A percentile compares a stretch with the other conserved stretches of the same genome.
These are phyloP conservation scores for Caloenas nicobarica DNA, from an alignment of 2,113 vertebrate genomes.

Conservation along the genomic window DNA sequence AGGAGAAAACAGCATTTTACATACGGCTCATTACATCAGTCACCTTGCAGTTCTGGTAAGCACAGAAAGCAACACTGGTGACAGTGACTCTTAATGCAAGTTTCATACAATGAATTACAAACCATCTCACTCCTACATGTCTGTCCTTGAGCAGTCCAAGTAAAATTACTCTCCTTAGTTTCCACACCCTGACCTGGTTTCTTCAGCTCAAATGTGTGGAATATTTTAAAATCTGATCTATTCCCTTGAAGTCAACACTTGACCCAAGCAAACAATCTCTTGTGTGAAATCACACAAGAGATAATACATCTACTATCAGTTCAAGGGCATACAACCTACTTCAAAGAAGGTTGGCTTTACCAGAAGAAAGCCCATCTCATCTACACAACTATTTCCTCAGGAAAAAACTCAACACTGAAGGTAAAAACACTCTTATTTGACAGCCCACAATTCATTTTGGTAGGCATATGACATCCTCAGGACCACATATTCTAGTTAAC, in stretches of 20 bases:
- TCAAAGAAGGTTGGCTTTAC: neutral
- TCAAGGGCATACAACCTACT: neutral
- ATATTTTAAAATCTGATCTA: neutral
- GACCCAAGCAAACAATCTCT: neutral
- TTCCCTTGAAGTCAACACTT: neutral
- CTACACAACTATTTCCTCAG: neutral
- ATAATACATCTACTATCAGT: neutral
- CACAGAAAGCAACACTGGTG: neutral
- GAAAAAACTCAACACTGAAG: neutral
- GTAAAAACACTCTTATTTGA: neutral
- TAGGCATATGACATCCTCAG: neutral
- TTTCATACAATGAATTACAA: neutral
- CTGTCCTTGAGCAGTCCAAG: neutral
- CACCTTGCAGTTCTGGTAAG: neutral
- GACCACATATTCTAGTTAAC: neutral
- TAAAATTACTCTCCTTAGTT: neutral
- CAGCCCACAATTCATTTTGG: neutral
- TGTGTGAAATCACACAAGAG: too few species aligned
- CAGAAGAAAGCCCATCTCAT: neutral
- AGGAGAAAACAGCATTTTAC: neutral
- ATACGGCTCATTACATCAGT: neutral
- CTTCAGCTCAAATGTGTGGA: neutral
- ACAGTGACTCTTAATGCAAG: neutral
- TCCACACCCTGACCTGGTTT: neutral
- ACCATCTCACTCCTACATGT: neutral